Base-by-base conservation (phyloP, 2,797 vertebrate genomes). In the Avahi laniger region DNA sequence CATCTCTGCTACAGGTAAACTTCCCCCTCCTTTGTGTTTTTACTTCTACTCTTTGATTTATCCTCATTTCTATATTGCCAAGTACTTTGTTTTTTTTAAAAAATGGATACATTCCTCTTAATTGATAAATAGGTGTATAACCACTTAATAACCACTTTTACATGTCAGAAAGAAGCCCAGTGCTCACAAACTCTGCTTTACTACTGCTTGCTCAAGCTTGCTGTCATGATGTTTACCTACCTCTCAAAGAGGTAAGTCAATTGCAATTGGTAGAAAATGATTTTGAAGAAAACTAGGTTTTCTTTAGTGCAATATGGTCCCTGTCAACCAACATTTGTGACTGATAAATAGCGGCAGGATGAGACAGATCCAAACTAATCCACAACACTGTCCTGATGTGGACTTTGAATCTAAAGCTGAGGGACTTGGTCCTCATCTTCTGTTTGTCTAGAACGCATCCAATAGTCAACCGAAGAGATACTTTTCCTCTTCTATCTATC, bases 221-320 rank as follows among this genome's bases (percentile, higher is more conserved):
- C 10, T 92, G 83, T 91, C 8, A 30, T n/a, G n/a, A 11, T n/a
- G 0, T 69, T 91, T 91, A 67, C 75, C 81, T 86, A 4, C 48
- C 30, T 76, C 35, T 48, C 50, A 14, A 80, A 92, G 26, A 38
- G 7, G 13, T 67, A 92, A 78, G 80, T 48, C 52, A 76, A 13
- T 57, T 87, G 7, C 4, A 41, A 33, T 26, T 81, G 24, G 41
- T 59, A 91, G 80, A 91, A 90, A 83, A 24, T 54, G 22, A 93
- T 87, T 92, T 57, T 84, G 82, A 92, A 78, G 90, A 88, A 93
- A 96, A 61, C 28, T 35, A 22, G 30, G 17, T 33, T 38, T 52
- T 38, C 76, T 89, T 46, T 33, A 63, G 43, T 65, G 43, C 13
- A 63, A 11, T 57, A 20, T 35, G 33, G 7, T 93, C 46, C 43